A percentile compares a stretch with the other conserved stretches of the same genome.
phyloP scores from a whole-genome alignment of 2,113 vertebrate genomes.

The Oryzias woworae region DNA sequence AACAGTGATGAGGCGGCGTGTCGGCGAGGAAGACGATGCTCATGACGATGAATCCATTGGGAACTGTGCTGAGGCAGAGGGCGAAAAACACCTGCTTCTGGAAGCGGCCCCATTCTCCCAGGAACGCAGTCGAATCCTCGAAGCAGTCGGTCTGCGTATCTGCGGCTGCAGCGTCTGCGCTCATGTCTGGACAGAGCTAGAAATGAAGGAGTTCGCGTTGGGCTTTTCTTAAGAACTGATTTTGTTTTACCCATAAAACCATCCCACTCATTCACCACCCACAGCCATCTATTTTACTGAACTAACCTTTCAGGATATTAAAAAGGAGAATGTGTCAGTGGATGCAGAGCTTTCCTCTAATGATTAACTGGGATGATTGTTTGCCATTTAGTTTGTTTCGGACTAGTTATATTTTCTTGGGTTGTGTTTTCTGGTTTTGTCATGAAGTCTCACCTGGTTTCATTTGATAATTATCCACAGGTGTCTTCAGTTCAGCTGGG shows the following conservation, averaged over 20 bases:
- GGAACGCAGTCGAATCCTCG: slow-evolving; percentile 72
- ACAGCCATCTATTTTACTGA: neutral
- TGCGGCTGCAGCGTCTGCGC: neutral
- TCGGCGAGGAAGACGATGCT: slow-evolving; percentile 81
- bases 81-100: slow-evolving; percentile 80
- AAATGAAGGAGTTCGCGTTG: neutral
- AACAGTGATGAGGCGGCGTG: slow-evolving; percentile 83
- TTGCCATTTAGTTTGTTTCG: too few relatives aligned
- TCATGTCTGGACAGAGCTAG: neutral
- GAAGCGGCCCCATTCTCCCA: slow-evolving; percentile 81
- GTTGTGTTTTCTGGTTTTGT: too few relatives aligned
- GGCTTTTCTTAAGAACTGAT: slow-evolving; percentile 9
- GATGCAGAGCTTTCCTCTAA: neutral
- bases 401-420: too few relatives aligned
- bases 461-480: too few relatives aligned
- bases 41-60: slow-evolving; percentile 81
- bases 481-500: too few relatives aligned
- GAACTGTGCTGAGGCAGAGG: slow-evolving; percentile 81
- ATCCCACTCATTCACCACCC: slow-evolving; percentile 28
- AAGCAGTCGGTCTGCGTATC: slow-evolving; percentile 71
- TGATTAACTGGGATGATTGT: neutral
- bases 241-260: slow-evolving; percentile 12
- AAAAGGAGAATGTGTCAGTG: neutral
- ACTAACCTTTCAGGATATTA: neutral
- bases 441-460: too few relatives aligned